Base-by-base conservation (phyloP, 2,113 vertebrate genomes). In the Thomomys bottae region DNA sequence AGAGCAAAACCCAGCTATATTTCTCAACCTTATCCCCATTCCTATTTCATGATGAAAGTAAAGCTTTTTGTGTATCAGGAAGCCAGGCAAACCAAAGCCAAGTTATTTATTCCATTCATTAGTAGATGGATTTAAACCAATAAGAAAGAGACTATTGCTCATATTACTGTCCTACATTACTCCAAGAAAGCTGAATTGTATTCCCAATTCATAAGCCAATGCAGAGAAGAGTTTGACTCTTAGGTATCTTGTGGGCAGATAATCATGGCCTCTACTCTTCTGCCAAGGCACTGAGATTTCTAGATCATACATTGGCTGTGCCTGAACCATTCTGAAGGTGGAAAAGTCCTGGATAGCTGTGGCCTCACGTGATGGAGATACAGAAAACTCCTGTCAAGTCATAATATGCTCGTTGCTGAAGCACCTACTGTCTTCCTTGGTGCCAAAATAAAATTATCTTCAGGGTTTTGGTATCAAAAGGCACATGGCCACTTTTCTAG, bases 11-110 rank as follows among this genome's bases (percentile, higher is more conserved):
- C 24, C 32, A 71, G 21, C 30, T n/a, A 14, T 36, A 59, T 23
- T 77, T 93, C 45, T 85, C 45, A 88, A 49, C 26, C 9, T 36
- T 45, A 12, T 0, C 12, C 6, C 6, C 2, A 38, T 8, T 9
- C 6, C 30, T 70, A 45, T 70, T 84, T 82, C 87, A 87, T 45
- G 57, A 87, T 84, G 59, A 92, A 87, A 85, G n/a, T 84, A 73
- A 94, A 91, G 8, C 4, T 68, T 76, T 67, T 76, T 82, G 23
- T 42, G 64, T 59, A 88, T 38, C 71, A 72, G 57, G 34, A 70
- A 84, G 30, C 36, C 38, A 42, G 40, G 14, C 71, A 88, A 24
- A 2, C 15, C 28, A 34, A 78, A 8, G 1, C 4, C 81, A 82
- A 30, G 70, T 57, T 61, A 40, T 59, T 73, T 28, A 75, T 30